Percentiles rank a stretch among this genome's conserved stretches.
phyloP scores from a whole-genome alignment of 2,888 invertebrate genomes.

The Oligia strigilis region DNA sequence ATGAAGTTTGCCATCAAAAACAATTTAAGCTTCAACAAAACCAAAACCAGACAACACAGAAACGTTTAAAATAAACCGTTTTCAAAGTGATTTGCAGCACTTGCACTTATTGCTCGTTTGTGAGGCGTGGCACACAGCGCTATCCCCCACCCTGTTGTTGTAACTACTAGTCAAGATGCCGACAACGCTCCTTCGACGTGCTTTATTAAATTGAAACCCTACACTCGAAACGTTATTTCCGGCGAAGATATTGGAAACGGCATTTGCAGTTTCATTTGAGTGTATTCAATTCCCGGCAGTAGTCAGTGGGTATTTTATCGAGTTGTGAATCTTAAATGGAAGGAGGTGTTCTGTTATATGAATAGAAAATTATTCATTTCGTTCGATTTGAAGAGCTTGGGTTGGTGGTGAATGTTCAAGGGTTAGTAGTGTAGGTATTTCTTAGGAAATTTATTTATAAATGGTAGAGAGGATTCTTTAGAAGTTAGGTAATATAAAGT shows the following conservation, averaged over 20 bases:
- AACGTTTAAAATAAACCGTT: conserved; percentile 21
- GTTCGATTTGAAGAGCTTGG: conserved; percentile 13
- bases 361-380: conserved; percentile 49
- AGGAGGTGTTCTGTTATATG: conserved; percentile 30
- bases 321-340: conserved; percentile 56
- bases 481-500: not conserved
- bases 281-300: conserved; percentile 57
- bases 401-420: conserved; percentile 12
- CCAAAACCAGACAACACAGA: not conserved
- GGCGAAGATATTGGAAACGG: conserved; percentile 66
- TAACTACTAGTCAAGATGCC: conserved; percentile 52
- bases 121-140: conserved; percentile 29
- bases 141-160: conserved; percentile 49
- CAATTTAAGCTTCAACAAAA: not conserved
- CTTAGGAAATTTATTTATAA: not conserved
- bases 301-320: conserved; percentile 49
- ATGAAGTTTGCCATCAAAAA: not conserved
- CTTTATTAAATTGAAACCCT: conserved; percentile 68
- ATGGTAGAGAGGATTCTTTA: not conserved
- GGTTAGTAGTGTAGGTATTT: conserved; percentile 9
- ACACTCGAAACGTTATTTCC: conserved; percentile 63
- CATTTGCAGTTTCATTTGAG: conserved; percentile 65
- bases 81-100: conserved; percentile 42
- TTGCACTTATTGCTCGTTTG: conserved; percentile 43
- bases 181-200: conserved; percentile 56